Evolutionary conservation across 2,113 vertebrate genomes (phyloP).

Genomic region (Pavo muticus): DNA sequence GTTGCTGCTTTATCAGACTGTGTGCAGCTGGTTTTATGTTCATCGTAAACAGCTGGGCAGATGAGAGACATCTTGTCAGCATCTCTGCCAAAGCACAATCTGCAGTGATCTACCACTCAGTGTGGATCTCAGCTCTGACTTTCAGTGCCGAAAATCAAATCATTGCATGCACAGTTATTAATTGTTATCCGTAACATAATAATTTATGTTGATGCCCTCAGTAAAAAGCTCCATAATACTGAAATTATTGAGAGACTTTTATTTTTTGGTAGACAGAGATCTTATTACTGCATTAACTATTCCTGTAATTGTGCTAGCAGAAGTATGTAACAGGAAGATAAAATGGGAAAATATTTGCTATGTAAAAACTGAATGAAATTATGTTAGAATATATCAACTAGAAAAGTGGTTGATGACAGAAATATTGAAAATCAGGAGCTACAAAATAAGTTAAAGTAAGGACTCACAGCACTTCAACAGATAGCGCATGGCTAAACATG

Average conservation of each 20-base stretch:
- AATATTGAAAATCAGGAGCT: background rate
- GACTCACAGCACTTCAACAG: background rate
- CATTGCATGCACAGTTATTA: background rate
- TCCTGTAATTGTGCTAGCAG: background rate
- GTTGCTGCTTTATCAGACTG: background rate
- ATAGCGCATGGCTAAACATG: background rate
- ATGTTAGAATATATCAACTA: background rate
- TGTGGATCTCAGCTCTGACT: background rate
- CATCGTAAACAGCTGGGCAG: background rate
- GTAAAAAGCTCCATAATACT: background rate
- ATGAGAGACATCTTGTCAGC: background rate
- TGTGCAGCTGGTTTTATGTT: background rate
- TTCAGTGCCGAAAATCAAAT: background rate
- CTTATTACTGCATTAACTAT: background rate
- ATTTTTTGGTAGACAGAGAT: background rate
- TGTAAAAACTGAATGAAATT: background rate
- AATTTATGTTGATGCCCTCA: background rate
- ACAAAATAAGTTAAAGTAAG: background rate
- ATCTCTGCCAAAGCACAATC: accelerated
- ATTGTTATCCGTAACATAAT: background rate
- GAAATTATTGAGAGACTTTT: background rate
- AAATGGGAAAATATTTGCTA: background rate
- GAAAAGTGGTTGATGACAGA: background rate
- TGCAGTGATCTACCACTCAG: background rate
- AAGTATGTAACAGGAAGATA: background rate